These are phyloP conservation scores for Trichechus manatus DNA, from an alignment of 2,113 vertebrate genomes.

Conservation along the genomic window DNA sequence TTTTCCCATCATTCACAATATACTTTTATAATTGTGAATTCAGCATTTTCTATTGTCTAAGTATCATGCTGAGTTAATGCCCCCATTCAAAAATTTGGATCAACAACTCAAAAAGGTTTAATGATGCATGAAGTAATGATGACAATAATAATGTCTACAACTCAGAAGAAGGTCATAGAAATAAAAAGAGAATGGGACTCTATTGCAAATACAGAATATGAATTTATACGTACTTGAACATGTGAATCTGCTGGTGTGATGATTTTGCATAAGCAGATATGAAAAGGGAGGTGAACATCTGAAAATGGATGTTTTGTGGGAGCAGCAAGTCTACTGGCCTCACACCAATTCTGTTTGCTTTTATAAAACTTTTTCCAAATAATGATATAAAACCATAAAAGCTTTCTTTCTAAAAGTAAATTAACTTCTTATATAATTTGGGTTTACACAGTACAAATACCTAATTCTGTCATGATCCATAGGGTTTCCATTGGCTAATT, in stretches of 20 bases:
- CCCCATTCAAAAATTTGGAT: slow-evolving; percentile 49
- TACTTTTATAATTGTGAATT: slow-evolving; percentile 48
- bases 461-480: not conserved
- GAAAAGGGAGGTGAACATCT: slow-evolving; percentile 9
- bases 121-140: slow-evolving; percentile 59
- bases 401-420: slow-evolving; percentile 50
- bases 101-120: slow-evolving; percentile 49
- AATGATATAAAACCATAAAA: slow-evolving; percentile 24
- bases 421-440: not conserved
- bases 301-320: slow-evolving; percentile 26
- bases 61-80: slow-evolving; percentile 37
- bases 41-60: slow-evolving; percentile 27
- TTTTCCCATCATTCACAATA: not conserved
- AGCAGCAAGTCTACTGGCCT: slow-evolving; percentile 8
- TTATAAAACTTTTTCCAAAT: slow-evolving; percentile 42
- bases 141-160: slow-evolving; percentile 53
- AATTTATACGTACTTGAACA: slow-evolving; percentile 21
- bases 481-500: not conserved
- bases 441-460: not conserved
- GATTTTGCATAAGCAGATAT: slow-evolving; percentile 48
- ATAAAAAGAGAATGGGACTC: slow-evolving; percentile 26
- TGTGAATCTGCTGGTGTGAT: slow-evolving; percentile 14
- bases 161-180: slow-evolving; percentile 34
- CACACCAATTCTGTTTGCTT: slow-evolving; percentile 2
- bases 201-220: not conserved